These are phyloP conservation scores for Anas platyrhynchos DNA, from an alignment of 2,113 vertebrate genomes.

Conservation along the genomic window DNA sequence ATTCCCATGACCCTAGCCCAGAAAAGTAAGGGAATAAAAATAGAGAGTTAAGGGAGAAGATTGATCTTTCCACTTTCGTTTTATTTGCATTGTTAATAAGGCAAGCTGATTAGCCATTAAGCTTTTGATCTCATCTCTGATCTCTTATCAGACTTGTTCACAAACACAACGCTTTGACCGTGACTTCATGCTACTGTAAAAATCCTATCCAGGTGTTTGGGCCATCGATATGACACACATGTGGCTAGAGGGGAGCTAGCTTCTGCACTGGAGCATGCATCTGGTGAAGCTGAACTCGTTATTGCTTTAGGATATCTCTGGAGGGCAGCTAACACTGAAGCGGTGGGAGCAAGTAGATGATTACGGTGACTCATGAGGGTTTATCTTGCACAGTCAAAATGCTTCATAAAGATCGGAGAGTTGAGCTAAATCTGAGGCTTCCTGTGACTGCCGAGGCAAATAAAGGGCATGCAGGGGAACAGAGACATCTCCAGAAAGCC, in stretches of 20 bases:
- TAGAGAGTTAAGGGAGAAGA: neutral
- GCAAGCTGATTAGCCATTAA: neutral
- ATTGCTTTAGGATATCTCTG: neutral
- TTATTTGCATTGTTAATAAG: slow-evolving; percentile 2
- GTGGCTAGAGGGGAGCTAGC: neutral
- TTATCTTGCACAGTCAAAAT: slow-evolving; percentile 7
- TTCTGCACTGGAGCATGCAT: rapidly evolving
- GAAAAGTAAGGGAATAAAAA: neutral
- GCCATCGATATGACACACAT: rapidly evolving
- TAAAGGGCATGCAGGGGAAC: neutral
- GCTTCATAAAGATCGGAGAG: neutral
- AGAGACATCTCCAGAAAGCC: neutral
- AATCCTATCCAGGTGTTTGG: rapidly evolving
- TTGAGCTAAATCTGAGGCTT: slow-evolving; percentile 24
- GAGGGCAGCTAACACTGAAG: neutral
- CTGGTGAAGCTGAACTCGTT: neutral
- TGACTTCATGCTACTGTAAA: neutral
- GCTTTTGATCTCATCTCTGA: neutral
- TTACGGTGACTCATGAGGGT: neutral
- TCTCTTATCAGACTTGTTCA: neutral
- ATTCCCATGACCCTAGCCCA: neutral
- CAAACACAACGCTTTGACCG: neutral
- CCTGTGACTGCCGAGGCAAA: neutral
- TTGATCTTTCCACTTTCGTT: neutral
- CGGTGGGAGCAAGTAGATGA: neutral